These are phyloP conservation scores for Phainopepla nitens DNA, from an alignment of 2,113 vertebrate genomes.

Conservation along the genomic window DNA sequence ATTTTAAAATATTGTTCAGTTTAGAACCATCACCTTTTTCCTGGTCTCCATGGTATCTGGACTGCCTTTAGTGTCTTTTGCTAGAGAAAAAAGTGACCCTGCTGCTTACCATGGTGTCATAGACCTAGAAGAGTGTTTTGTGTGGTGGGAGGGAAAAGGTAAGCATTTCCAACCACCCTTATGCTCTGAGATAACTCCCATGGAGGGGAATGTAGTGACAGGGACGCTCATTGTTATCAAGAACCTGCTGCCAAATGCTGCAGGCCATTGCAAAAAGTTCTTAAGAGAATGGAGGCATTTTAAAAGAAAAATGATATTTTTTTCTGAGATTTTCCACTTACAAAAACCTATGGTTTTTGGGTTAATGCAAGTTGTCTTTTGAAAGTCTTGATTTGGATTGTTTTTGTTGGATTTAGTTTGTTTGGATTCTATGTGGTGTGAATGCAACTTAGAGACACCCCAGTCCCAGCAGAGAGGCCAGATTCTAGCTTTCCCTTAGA, in stretches of 20 bases:
- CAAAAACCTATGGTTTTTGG: not conserved
- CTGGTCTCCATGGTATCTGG: rapidly evolving
- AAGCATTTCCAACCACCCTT: not conserved
- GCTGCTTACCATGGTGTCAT: not conserved
- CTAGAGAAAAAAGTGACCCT: not conserved
- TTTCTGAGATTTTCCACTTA: not conserved
- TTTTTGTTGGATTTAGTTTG: too few species aligned
- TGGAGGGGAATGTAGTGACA: rapidly evolving
- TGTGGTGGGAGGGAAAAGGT: not conserved
- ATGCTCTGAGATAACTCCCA: not conserved
- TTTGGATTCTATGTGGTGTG: not conserved
- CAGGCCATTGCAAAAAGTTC: not conserved
- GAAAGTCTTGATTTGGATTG: not conserved
- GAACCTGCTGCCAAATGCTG: not conserved
- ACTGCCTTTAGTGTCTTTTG: not conserved
- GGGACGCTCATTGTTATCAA: rapidly evolving
- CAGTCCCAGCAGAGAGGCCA: not conserved
- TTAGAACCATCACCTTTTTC: not conserved
- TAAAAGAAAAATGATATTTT: not conserved
- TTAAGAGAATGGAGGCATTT: not conserved
- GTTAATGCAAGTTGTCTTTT: not conserved
- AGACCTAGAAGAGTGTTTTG: not conserved
- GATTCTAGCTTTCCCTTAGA: not conserved
- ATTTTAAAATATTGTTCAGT: not conserved
- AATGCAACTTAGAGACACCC: not conserved